phyloP scores from a whole-genome alignment of 2,797 vertebrate genomes.

The Pampus argenteus region DNA sequence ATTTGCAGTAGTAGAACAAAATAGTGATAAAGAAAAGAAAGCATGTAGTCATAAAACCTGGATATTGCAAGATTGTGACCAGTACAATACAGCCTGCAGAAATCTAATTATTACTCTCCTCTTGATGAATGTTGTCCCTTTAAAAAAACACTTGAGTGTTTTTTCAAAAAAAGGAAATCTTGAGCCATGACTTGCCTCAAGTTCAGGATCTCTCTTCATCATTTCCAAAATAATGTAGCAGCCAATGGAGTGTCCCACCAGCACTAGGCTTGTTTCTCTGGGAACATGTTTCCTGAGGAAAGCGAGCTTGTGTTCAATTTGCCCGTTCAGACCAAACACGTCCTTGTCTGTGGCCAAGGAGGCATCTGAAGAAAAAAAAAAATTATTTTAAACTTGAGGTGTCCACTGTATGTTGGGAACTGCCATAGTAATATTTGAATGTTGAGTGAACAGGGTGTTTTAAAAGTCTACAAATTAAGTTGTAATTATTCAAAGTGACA shows the following conservation, averaged over 20 bases:
- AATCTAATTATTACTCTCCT: no score
- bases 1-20: neutral
- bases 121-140: no score
- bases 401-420: no score
- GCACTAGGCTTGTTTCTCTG: slow-evolving; percentile 86
- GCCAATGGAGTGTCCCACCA: slow-evolving; percentile 95
- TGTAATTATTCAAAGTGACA: no score
- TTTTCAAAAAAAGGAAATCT: neutral
- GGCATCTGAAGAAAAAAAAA: slow-evolving; percentile 74
- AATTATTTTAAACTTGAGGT: neutral
- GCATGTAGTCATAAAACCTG: neutral
- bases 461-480: neutral
- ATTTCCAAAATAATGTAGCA: slow-evolving; percentile 93
- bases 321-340: slow-evolving; percentile 91
- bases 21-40: neutral
- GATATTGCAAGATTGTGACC: neutral
- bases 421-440: neutral
- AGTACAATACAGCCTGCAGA: no score
- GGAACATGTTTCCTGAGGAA: slow-evolving; percentile 92
- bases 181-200: slow-evolving; percentile 82
- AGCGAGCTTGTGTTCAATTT: slow-evolving; percentile 93
- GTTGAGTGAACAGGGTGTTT: neutral
- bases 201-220: slow-evolving; percentile 89
- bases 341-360: slow-evolving; percentile 81
- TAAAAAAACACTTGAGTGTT: no score